Percentiles rank a stretch among this genome's conserved stretches.
phyloP scores from a whole-genome alignment of 2,797 vertebrate species.

The Columba guinea region DNA sequence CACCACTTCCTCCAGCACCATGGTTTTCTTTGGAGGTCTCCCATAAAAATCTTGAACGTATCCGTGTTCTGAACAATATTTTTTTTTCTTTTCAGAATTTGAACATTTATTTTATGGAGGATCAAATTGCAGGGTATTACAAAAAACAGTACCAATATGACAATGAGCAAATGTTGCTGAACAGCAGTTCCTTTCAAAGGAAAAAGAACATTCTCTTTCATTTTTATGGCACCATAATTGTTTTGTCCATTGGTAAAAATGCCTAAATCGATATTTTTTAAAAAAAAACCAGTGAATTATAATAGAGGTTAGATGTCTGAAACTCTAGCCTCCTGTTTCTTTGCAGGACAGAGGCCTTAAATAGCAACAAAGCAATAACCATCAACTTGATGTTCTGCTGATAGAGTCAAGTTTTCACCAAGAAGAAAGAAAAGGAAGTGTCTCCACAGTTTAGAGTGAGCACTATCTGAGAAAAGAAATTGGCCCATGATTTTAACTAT shows the following conservation, averaged over 20 bases:
- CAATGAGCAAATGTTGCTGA: neutral
- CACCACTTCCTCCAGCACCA: conserved; percentile 36
- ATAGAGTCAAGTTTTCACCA: conserved; percentile 7
- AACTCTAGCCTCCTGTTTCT: neutral
- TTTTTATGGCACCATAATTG: neutral
- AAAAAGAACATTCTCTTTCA: neutral
- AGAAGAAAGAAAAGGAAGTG: neutral
- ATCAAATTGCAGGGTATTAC: neutral
- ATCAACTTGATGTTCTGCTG: neutral
- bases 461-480: neutral
- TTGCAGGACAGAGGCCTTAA: neutral
- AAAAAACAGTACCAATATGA: neutral
- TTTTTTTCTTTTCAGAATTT: neutral
- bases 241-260: neutral
- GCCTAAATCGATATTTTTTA: neutral
- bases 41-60: conserved; percentile 7
- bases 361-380: conserved; percentile 11
- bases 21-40: conserved; percentile 60
- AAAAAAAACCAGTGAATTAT: neutral
- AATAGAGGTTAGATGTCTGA: neutral
- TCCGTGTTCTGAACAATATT: neutral
- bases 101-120: neutral
- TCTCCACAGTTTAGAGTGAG: neutral
- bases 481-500: neutral
- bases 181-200: neutral